A percentile compares a stretch with the other conserved stretches of the same genome.
Evolutionary conservation across 2,888 invertebrate species (phyloP).

Genomic region (Leistus spinibarbis): DNA sequence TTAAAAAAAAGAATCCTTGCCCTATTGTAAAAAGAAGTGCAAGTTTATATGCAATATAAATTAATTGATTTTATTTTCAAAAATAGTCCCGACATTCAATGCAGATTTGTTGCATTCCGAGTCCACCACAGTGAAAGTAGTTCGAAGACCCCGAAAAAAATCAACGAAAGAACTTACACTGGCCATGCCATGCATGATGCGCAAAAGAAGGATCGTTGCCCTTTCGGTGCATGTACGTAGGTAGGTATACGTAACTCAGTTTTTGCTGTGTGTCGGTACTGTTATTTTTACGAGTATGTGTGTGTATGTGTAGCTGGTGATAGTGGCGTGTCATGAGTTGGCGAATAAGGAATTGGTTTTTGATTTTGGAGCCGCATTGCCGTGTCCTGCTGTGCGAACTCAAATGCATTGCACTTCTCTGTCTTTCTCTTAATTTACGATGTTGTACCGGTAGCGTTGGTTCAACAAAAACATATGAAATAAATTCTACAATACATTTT

Average conservation of each 20-base stretch:
- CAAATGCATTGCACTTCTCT: background rate
- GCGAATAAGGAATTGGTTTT: background rate
- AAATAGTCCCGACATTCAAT: background rate
- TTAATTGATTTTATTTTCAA: too few species aligned
- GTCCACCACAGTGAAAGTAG: background rate
- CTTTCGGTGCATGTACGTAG: background rate
- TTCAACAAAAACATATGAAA: background rate
- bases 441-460: background rate
- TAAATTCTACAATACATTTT: background rate
- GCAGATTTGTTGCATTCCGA: background rate
- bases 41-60: too few species aligned
- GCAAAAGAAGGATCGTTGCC: background rate
- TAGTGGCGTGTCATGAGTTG: background rate
- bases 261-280: background rate
- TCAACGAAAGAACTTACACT: background rate
- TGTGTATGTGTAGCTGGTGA: background rate
- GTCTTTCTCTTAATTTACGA: background rate
- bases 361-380: background rate
- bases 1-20: too few species aligned
- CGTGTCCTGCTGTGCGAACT: background rate
- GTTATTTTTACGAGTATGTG: too few species aligned
- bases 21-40: too few species aligned
- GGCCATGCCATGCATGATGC: too few species aligned
- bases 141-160: background rate
- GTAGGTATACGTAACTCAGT: background rate